A percentile compares a stretch with the other conserved stretches of the same genome.
phyloP scores from a whole-genome alignment of 2,888 invertebrate genomes.

The Watsonalla binaria region DNA sequence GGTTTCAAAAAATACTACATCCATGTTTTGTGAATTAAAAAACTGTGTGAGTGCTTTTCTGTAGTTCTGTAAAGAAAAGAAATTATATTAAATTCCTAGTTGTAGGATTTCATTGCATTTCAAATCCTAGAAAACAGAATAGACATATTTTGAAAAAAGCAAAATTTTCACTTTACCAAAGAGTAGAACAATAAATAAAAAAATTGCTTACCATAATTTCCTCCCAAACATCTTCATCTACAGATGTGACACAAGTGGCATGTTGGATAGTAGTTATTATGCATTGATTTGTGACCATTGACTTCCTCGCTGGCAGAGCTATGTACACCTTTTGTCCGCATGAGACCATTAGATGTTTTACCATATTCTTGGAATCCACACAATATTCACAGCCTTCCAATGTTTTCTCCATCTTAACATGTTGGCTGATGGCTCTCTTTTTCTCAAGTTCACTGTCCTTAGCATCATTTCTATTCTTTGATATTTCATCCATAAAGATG shows the following conservation, averaged over 20 bases:
- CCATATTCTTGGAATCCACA: conserved; percentile 87
- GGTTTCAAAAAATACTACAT: conserved; percentile 94
- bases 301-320: conserved; percentile 87
- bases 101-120: too few relatives aligned
- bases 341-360: conserved; percentile 91
- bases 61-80: conserved; percentile 77
- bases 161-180: too few relatives aligned
- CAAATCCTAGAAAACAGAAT: too few relatives aligned
- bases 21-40: conserved; percentile 85
- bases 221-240: conserved; percentile 97
- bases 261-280: conserved; percentile 92
- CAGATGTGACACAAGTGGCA: conserved; percentile 85
- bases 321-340: conserved; percentile 91
- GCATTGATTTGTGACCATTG: conserved; percentile 91
- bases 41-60: conserved; percentile 87
- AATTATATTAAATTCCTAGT: background rate
- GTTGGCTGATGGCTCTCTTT: conserved; percentile 84
- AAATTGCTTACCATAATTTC: conserved; percentile 83
- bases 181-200: too few relatives aligned
- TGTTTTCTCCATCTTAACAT: conserved; percentile 82
- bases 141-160: too few relatives aligned
- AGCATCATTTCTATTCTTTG: conserved; percentile 79
- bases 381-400: conserved; percentile 91
- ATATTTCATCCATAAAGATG: conserved; percentile 88
- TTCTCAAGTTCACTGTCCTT: conserved; percentile 81